phyloP scores from a whole-genome alignment of 2,888 invertebrate genomes.

The Podotricha telesiphe region DNA sequence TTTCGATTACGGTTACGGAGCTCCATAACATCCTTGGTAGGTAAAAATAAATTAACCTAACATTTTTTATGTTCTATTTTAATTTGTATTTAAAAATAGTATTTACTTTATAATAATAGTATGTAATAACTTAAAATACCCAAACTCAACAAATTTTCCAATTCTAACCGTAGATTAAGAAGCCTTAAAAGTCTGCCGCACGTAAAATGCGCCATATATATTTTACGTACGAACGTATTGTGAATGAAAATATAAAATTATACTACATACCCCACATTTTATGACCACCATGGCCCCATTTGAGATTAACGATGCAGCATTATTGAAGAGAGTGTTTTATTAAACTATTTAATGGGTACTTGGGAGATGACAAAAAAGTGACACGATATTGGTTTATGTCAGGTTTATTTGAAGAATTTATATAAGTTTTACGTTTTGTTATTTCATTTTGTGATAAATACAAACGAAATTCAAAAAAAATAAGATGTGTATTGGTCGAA shows the following conservation, averaged over 20 bases:
- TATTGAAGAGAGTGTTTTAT: conserved; percentile 25
- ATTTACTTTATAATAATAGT: too few species aligned
- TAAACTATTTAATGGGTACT: conserved; percentile 27
- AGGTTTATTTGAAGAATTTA: neutral
- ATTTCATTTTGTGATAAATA: too few species aligned
- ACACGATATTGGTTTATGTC: conserved; percentile 7
- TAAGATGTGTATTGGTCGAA: too few species aligned
- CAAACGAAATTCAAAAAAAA: too few species aligned
- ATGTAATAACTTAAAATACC: neutral
- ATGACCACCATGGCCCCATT: conserved; percentile 49
- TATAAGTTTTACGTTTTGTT: neutral
- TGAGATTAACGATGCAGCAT: conserved; percentile 32
- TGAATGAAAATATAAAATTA: conserved; percentile 65
- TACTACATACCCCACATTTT: conserved; percentile 50
- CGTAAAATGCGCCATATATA: conserved; percentile 52
- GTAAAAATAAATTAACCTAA: too few species aligned
- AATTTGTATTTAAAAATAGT: too few species aligned
- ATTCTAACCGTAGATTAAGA: conserved; percentile 7
- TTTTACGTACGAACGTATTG: conserved; percentile 51
- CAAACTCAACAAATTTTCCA: neutral
- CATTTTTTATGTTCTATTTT: too few species aligned
- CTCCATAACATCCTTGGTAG: too few species aligned
- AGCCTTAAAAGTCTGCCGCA: conserved; percentile 44
- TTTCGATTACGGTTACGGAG: too few species aligned
- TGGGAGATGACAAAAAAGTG: conserved; percentile 10